These are phyloP conservation scores for Melanophora roralis DNA, from an alignment of 2,888 invertebrate species.

Conservation along the genomic window DNA sequence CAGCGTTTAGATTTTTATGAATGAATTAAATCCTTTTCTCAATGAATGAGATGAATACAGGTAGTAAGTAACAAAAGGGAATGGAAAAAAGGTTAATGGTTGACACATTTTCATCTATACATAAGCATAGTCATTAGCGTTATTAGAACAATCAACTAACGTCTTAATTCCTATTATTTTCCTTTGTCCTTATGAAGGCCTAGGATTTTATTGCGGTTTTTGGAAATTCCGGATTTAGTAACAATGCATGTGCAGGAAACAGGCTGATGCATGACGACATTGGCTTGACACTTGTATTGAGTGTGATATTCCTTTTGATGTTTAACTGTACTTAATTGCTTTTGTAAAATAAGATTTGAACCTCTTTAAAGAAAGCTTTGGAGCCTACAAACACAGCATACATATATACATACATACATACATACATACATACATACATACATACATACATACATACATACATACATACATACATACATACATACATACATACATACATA, in stretches of 20 bases:
- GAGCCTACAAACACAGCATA: too few relatives aligned
- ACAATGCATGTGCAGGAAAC: not conserved
- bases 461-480: too few relatives aligned
- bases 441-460: too few relatives aligned
- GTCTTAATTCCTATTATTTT: constrained; percentile 49
- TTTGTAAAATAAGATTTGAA: too few relatives aligned
- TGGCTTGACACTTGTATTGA: not conserved
- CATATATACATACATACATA: too few relatives aligned
- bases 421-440: too few relatives aligned
- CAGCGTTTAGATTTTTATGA: constrained; percentile 42
- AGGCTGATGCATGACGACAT: not conserved
- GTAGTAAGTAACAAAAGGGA: not conserved
- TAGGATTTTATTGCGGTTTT: too few relatives aligned
- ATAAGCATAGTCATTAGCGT: constrained; percentile 44
- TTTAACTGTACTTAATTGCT: constrained; percentile 20
- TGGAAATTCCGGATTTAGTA: too few relatives aligned
- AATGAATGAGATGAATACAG: not conserved
- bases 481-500: too few relatives aligned
- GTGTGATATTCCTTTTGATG: constrained; percentile 47
- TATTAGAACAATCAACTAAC: constrained; percentile 49
- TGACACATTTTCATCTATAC: not conserved
- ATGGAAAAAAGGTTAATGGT: constrained; percentile 18
- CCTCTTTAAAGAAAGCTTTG: too few relatives aligned
- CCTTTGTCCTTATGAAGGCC: constrained; percentile 53
- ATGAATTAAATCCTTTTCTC: constrained; percentile 16